phyloP scores from a whole-genome alignment of 1,140 invertebrate species.

The Formica selysi region DNA sequence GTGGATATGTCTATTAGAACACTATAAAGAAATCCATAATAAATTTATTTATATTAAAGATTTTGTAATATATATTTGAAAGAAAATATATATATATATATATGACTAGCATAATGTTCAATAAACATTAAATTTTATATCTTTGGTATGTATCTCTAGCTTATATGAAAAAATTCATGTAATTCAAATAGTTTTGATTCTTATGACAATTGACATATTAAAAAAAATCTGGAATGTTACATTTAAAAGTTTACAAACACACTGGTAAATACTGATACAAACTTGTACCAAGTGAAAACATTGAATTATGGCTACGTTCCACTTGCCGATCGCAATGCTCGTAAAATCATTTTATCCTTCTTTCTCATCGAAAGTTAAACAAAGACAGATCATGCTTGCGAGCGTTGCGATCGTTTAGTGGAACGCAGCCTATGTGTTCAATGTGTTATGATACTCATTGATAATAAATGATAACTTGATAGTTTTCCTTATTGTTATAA shows the following conservation, averaged over 20 bases:
- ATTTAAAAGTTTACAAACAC: conserved; percentile 45
- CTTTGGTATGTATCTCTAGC: conserved; percentile 69
- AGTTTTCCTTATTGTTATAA: conserved; percentile 52
- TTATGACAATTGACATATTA: conserved; percentile 33
- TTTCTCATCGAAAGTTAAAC: too few relatives aligned
- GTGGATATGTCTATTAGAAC: conserved; percentile 64
- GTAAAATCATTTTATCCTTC: too few relatives aligned
- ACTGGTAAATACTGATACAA: conserved; percentile 49
- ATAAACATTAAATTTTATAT: conserved; percentile 67
- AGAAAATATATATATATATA: conserved; percentile 55
- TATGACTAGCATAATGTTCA: conserved; percentile 69
- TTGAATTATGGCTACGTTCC: too few relatives aligned
- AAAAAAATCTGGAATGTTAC: conserved; percentile 64
- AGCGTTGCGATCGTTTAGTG: too few relatives aligned
- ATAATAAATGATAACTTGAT: conserved; percentile 59
- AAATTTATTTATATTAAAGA: conserved; percentile 68
- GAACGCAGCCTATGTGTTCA: too few relatives aligned
- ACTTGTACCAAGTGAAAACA: conserved; percentile 26
- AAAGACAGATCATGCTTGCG: too few relatives aligned
- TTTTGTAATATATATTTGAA: conserved; percentile 63
- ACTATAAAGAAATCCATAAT: conserved; percentile 63
- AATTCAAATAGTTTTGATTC: conserved; percentile 69
- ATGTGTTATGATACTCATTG: conserved; percentile 27
- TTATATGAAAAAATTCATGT: conserved; percentile 62
- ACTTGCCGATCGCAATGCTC: too few relatives aligned